Evolutionary conservation across 2,888 invertebrate species (phyloP), one percentile per base, ranked within the genome.

Genomic region (Busseola fusca): DNA sequence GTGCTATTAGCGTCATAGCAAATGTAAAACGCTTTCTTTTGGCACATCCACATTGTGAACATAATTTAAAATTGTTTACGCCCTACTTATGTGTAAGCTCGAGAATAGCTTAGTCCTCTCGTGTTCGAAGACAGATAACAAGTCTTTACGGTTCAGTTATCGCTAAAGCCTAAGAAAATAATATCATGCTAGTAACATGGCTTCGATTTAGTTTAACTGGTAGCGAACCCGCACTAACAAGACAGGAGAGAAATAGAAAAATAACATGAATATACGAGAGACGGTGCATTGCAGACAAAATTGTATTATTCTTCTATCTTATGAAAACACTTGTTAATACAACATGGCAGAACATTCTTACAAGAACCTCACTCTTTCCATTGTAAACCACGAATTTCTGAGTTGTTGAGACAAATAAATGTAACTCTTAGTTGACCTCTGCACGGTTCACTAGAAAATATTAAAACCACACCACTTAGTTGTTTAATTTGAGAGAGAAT

Each of bases 1-100:
- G 14, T 45, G 30, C 30, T 25, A 74, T 72, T 78, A 71, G 27
- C 60, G 37, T 77, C 78, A 77, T 40, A 40, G 62, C 73, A 72
- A 34, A 34, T 34, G 34, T 7, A 54, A 72, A 57, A 72, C 37
- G 57, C 72, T 58, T 78, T 63, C 10, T 58, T 59, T 78, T 63
- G 45, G 63, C 52, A 37, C 37, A 57, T 77, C 25, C 50, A 57
- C 42, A 78, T 25, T 27, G 57, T 25, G 27, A 14, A 72, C 21
- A 52, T 45, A 42, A 57, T 52, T 58, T 63, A n/a, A 78, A 57
- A 40, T 27, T 57, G 45, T 25, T 48, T 42, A 56, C 34, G 27
- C 12, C 30, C 1, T n/a, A 48, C 16, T 34, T 50, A n/a, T 37
- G 12, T 58, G 27, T 57, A n/a, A 60, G 18, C 42, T 45, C 14